These are phyloP conservation scores for Petrocephalus microphthalmus DNA, from an alignment of 2,113 vertebrate species.

Conservation along the genomic window DNA sequence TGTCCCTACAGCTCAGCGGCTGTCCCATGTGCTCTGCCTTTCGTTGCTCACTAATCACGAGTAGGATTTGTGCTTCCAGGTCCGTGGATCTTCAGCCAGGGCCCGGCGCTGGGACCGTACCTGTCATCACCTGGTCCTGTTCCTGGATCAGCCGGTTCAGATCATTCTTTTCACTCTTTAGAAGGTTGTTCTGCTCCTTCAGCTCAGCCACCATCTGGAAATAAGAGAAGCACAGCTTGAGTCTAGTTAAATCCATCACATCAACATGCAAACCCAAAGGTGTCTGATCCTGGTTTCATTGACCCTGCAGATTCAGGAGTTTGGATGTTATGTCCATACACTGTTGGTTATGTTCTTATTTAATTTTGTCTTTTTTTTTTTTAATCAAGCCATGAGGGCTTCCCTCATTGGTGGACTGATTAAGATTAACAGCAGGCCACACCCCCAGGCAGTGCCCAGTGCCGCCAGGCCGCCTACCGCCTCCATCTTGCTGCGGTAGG, in stretches of 20 bases:
- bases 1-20: not conserved
- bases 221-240: not conserved
- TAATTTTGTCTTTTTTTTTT: not conserved
- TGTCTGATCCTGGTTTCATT: not conserved
- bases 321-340: not conserved
- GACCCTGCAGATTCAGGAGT: not conserved
- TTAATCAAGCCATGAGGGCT: not conserved
- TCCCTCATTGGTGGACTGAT: not conserved
- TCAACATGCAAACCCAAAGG: not conserved
- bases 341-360: not conserved
- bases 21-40: not conserved
- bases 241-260: not conserved
- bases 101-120: conserved; percentile 45
- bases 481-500: conserved; percentile 84
- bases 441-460: not conserved
- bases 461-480: conserved; percentile 54
- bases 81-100: not conserved
- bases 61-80: not conserved
- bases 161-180: conserved; percentile 78
- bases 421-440: not conserved
- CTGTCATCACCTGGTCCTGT: conserved; percentile 74
- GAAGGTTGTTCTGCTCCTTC: conserved; percentile 74
- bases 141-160: conserved; percentile 71
- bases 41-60: not conserved
- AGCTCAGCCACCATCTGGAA: conserved; percentile 75